These are phyloP conservation scores for Pomatostomus ruficeps DNA, from an alignment of 2,113 vertebrate species.

Conservation along the genomic window DNA sequence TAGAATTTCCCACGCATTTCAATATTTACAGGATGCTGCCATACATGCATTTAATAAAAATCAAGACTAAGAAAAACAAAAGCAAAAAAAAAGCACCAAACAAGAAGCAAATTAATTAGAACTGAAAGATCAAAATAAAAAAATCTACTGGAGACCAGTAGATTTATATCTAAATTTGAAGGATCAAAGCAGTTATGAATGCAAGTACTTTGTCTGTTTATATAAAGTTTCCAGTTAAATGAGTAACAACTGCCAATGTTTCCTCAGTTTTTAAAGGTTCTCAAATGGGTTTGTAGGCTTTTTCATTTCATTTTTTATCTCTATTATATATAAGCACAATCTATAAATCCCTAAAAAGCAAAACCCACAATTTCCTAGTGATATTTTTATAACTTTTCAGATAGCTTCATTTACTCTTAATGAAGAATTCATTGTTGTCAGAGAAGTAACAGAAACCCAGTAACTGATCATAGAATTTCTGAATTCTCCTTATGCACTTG, in stretches of 20 bases:
- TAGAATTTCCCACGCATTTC: not conserved
- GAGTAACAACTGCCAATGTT: not conserved
- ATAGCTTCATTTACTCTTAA: not conserved
- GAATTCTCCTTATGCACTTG: not conserved
- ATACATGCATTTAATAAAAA: not conserved
- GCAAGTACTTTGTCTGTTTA: not conserved
- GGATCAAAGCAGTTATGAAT: not conserved
- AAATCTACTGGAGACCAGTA: not conserved
- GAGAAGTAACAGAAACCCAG: not conserved
- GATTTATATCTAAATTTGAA: not conserved
- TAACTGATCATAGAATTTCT: not conserved
- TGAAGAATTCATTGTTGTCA: not conserved
- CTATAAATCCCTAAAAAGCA: not conserved
- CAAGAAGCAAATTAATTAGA: not conserved
- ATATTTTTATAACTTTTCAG: not conserved
- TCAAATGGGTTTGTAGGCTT: not conserved
- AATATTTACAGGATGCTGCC: not conserved
- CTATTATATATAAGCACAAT: not conserved
- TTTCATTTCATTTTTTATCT: not conserved
- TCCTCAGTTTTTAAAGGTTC: not conserved
- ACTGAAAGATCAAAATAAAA: not conserved
- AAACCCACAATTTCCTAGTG: not conserved
- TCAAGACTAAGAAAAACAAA: not conserved
- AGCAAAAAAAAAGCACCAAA: not conserved
- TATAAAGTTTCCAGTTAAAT: not conserved